These are phyloP conservation scores for Lamellibrachia columna DNA, from an alignment of 2,888 invertebrate genomes.

Conservation along the genomic window DNA sequence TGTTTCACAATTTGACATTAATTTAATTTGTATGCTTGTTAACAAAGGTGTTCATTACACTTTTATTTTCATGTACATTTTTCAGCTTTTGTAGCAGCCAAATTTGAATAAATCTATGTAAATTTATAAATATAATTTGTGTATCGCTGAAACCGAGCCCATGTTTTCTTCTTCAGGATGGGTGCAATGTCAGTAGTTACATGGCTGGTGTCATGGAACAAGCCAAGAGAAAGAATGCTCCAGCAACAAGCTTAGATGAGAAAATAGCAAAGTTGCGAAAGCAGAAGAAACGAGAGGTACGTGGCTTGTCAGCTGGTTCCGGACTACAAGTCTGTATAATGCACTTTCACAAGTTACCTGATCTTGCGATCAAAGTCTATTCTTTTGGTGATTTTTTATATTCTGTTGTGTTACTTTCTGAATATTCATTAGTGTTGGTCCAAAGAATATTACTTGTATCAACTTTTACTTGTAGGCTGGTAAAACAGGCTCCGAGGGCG, in stretches of 20 bases:
- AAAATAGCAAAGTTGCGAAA: constrained; percentile 77
- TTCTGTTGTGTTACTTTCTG: neutral
- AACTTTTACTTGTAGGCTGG: neutral
- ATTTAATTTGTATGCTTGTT: too few species aligned
- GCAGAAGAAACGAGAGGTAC: constrained; percentile 65
- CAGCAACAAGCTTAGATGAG: constrained; percentile 83
- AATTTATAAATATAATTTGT: neutral
- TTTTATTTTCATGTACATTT: neutral
- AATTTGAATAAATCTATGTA: neutral
- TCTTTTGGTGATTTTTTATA: neutral
- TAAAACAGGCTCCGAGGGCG: constrained; percentile 23
- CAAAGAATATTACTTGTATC: neutral
- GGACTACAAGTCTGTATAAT: too few species aligned
- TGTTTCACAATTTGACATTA: neutral
- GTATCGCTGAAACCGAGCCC: neutral
- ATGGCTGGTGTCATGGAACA: constrained; percentile 48
- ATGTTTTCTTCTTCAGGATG: constrained; percentile 32
- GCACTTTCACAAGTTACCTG: neutral
- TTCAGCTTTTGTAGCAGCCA: neutral
- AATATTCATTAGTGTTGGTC: neutral
- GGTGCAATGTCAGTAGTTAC: constrained; percentile 38
- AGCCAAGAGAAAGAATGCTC: constrained; percentile 74
- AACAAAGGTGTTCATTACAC: neutral
- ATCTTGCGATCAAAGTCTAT: neutral
- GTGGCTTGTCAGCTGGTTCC: too few species aligned